Evolutionary conservation across 2,888 invertebrate genomes (phyloP).

Genomic region (Heliconius ismenius): DNA sequence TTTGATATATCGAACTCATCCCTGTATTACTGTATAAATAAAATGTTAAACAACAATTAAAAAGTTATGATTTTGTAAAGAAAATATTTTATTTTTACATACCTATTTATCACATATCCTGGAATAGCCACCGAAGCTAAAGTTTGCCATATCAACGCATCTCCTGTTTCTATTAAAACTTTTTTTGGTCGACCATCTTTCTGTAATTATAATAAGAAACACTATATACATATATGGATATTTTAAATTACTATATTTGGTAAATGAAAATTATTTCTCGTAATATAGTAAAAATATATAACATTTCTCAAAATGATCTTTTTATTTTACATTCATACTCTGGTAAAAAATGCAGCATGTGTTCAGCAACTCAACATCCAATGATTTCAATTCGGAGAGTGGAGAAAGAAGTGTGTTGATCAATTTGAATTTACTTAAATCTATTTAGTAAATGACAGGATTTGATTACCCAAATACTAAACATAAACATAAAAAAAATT

Average conservation of each 20-base stretch:
- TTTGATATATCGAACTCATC: too few relatives aligned
- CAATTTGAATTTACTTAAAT: too few relatives aligned
- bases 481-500: too few relatives aligned
- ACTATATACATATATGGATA: neutral
- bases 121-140: constrained; percentile 95
- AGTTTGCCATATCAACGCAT: constrained; percentile 95
- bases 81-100: constrained; percentile 24
- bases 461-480: too few relatives aligned
- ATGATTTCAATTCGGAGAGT: neutral
- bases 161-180: constrained; percentile 82
- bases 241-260: neutral
- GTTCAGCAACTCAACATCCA: neutral
- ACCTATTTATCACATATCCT: constrained; percentile 94
- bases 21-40: too few relatives aligned
- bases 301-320: neutral
- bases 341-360: fast-evolving
- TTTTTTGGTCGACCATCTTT: constrained; percentile 56
- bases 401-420: neutral
- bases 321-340: neutral
- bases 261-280: too few relatives aligned
- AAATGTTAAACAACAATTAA: too few relatives aligned
- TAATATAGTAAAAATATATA: too few relatives aligned
- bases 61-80: too few relatives aligned
- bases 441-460: too few relatives aligned
- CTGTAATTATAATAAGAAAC: constrained; percentile 52